Conservation (phyloP, 2,113 vertebrate species). For the Odobenus rosmarus region DNA sequence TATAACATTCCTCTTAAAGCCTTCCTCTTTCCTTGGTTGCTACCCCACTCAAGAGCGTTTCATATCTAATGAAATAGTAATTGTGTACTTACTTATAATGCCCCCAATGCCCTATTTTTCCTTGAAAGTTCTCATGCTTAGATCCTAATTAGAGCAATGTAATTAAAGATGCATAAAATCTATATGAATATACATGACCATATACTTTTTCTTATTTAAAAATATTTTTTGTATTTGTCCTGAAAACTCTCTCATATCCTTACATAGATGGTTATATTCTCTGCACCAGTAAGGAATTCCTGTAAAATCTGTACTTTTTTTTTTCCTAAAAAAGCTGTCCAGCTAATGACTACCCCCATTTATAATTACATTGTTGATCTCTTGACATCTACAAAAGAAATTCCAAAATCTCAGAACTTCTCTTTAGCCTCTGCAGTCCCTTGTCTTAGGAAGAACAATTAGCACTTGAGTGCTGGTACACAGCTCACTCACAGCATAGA, state of each 20-base stretch:
- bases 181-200: neutral
- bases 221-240: neutral
- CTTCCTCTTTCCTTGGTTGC: conserved; percentile 66
- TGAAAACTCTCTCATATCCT: conserved; percentile 65
- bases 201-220: neutral
- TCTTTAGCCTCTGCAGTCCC: conserved; percentile 53
- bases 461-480: neutral
- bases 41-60: conserved; percentile 67
- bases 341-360: neutral
- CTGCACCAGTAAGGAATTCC: neutral
- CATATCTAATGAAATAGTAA: conserved; percentile 72
- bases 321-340: neutral
- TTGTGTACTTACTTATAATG: conserved; percentile 42
- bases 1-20: conserved; percentile 79
- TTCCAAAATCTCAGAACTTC: conserved; percentile 27
- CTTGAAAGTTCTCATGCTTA: conserved; percentile 66
- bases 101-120: conserved; percentile 60
- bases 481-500: conserved; percentile 34
- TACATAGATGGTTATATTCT: neutral
- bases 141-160: conserved; percentile 43
- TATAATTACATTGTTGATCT: neutral
- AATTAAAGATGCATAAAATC: neutral
- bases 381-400: neutral
- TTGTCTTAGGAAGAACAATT: conserved; percentile 23
- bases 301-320: conserved; percentile 22